These are phyloP conservation scores for Pterois miles DNA, from an alignment of 2,797 vertebrate genomes.

Conservation along the genomic window DNA sequence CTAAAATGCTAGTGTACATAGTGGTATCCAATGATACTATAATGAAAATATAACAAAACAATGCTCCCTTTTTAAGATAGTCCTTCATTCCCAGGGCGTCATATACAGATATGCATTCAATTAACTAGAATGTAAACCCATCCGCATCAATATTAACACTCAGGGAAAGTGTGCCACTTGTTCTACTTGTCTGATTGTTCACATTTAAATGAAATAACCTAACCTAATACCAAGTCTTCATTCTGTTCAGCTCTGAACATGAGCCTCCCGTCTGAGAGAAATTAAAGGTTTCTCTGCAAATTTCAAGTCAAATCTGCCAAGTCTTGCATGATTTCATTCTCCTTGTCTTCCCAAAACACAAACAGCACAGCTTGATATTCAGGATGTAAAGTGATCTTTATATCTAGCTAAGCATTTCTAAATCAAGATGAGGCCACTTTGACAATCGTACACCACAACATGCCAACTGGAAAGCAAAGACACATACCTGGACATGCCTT, in stretches of 20 bases:
- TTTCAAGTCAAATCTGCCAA: background rate
- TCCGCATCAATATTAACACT: no score
- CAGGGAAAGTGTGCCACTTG: no score
- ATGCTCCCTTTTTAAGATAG: no score
- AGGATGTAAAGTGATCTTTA: background rate
- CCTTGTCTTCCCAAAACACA: background rate
- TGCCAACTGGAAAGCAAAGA: background rate
- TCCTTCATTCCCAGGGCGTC: no score
- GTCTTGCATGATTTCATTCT: background rate
- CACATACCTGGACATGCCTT: conserved; percentile 68
- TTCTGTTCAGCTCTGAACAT: background rate
- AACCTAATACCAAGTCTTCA: background rate
- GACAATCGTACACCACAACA: background rate
- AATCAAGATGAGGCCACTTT: background rate
- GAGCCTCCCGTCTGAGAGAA: background rate
- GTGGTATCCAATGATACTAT: background rate
- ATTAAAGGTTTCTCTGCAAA: background rate
- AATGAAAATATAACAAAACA: background rate
- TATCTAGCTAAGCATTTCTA: background rate
- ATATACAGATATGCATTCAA: no score
- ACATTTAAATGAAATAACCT: background rate
- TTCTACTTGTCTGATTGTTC: background rate
- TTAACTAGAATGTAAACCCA: no score
- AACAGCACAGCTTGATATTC: background rate
- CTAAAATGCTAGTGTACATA: background rate